Evolutionary conservation across 1,140 invertebrate genomes (phyloP).

Genomic region (Caerostris extrusa): DNA sequence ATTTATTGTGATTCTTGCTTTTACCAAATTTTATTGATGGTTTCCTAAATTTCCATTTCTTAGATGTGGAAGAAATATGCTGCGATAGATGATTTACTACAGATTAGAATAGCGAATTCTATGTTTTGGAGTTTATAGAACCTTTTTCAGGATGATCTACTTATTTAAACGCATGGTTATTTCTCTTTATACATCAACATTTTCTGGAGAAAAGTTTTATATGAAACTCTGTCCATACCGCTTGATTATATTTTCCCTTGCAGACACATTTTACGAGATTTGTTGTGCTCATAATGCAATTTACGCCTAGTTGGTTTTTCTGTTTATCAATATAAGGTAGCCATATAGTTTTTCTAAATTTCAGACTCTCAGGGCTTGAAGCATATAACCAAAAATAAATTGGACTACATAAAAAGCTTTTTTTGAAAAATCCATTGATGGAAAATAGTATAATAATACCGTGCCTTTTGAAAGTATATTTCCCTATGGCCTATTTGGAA

Average conservation of each 20-base stretch:
- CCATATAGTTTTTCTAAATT: not conserved
- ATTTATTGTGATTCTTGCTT: no score
- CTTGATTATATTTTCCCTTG: not conserved
- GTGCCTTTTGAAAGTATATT: conserved; percentile 24
- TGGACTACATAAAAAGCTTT: conserved; percentile 11
- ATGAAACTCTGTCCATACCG: no score
- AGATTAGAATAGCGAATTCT: no score
- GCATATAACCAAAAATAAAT: conserved; percentile 22
- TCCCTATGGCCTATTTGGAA: conserved; percentile 49
- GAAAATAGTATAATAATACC: conserved; percentile 27
- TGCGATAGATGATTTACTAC: no score
- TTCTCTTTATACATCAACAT: no score
- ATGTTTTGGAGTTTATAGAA: no score
- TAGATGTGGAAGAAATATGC: no score
- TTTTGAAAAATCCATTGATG: conserved; percentile 32
- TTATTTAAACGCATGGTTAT: no score
- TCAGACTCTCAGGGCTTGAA: not conserved
- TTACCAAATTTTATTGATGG: no score
- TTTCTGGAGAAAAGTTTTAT: no score
- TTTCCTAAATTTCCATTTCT: no score
- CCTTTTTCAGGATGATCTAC: no score
- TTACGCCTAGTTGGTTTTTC: not conserved
- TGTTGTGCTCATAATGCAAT: not conserved
- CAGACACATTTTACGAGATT: not conserved
- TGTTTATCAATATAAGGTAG: not conserved